Base-by-base conservation (phyloP, 2,113 vertebrate genomes). In the Cinclus mexicanus region DNA sequence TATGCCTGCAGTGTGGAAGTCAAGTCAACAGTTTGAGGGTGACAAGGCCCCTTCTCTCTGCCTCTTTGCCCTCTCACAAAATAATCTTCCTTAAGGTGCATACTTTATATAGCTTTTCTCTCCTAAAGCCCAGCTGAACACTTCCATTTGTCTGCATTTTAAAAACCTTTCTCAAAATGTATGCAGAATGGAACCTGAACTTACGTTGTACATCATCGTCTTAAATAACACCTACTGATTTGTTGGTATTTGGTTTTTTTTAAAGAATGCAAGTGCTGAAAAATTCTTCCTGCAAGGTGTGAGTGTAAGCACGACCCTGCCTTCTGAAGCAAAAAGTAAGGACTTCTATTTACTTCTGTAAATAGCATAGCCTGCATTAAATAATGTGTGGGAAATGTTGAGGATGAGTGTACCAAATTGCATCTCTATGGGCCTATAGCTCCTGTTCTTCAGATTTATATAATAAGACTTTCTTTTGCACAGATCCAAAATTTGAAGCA, bases 321-420 rank as follows among this genome's bases (percentile, higher is more conserved):
- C 97, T 83, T 14, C 97, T 3, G 98, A 98, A n/a, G 97, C 97
- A 69, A 91, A 25, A 97, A 95, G 98, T 98, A 94, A 96, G 97
- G 35, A 52, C 31, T 57, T 46, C 1, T 15, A 28, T 50, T n/a
- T 17, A 5, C 14, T 49, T 25, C 21, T 37, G 3, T 61, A 60
- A 87, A 59, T 52, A 44, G 19, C 46, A 55, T 37, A 83, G 31
- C 61, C 44, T 79, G 20, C 15, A 33, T 76, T 69, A 71, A 89
- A 29, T 52, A 75, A 65, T 2, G 0, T 12, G 10, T 42, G 52
- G 33, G 64, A 69, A 91, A 46, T 53, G 17, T 22, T 39, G 18
- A 67, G 42, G n/a, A n/a, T 44, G 20, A 81, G 21, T 14, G 12
- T 29, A 33, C 23, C 1, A 6, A 52, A 72, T 49, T 24, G 39